Evolutionary conservation across 2,797 vertebrate genomes (phyloP).

Genomic region (Oryzias sinensis): DNA sequence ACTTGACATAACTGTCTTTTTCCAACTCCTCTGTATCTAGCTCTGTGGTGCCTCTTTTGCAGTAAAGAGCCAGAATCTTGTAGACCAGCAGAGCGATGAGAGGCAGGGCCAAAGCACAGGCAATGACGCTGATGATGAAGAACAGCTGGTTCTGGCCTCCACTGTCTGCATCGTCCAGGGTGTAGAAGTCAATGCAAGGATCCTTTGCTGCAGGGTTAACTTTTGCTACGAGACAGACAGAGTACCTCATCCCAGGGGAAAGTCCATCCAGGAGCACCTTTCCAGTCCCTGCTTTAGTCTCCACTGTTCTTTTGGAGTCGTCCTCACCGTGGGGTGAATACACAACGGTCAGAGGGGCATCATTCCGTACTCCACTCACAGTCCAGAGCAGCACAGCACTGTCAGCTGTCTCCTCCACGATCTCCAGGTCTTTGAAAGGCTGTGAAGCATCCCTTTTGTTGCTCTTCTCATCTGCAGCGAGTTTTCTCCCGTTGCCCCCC

Average conservation of each 20-base stretch:
- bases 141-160: slow-evolving; percentile 71
- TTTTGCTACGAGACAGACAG: slow-evolving; percentile 88
- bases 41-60: slow-evolving; percentile 68
- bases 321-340: slow-evolving; percentile 89
- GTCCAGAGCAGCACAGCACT: slow-evolving; percentile 89
- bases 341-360: slow-evolving; percentile 80
- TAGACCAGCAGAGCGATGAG: slow-evolving; percentile 89
- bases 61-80: slow-evolving; percentile 86
- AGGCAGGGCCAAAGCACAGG: slow-evolving; percentile 81
- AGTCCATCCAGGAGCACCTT: slow-evolving; percentile 87
- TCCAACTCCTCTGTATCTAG: slow-evolving; percentile 82
- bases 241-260: slow-evolving; percentile 83
- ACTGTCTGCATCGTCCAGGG: slow-evolving; percentile 61
- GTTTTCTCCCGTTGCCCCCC: slow-evolving; percentile 60
- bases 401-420: slow-evolving; percentile 83
- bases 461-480: slow-evolving; percentile 66
- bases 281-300: slow-evolving; percentile 81
- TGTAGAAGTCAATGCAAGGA: slow-evolving; percentile 90
- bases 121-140: slow-evolving; percentile 77
- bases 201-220: slow-evolving; percentile 79
- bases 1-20: slow-evolving; percentile 93
- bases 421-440: slow-evolving; percentile 79
- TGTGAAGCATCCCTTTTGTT: slow-evolving; percentile 58
- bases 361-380: slow-evolving; percentile 65
- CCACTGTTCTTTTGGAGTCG: slow-evolving; percentile 80